Conservation (phyloP, 2,888 invertebrate genomes). For the Caenorhabditis sulstoni region DNA sequence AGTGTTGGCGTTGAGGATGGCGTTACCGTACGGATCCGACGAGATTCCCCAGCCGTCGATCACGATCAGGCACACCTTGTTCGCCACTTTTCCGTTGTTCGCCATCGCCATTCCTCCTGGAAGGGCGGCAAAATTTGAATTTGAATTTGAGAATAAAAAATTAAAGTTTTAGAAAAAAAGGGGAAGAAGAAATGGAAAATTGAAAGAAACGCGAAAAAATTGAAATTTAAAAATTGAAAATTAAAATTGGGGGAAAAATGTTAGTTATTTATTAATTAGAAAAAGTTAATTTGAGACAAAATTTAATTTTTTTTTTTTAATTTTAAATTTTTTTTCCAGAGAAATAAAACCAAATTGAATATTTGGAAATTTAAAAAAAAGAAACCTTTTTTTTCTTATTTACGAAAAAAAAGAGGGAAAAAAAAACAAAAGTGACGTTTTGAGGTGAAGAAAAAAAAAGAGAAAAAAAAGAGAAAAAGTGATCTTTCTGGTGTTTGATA, state of each 20-base stretch:
- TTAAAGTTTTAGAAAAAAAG: slow-evolving; percentile 1
- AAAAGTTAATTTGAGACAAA: not conserved
- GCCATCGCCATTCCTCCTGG: slow-evolving; percentile 63
- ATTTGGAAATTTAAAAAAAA: too few species aligned
- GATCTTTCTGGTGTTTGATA: not conserved
- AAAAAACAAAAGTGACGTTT: not conserved
- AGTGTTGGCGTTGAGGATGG: slow-evolving; percentile 81
- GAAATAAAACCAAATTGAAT: too few species aligned
- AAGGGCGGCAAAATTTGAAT: slow-evolving; percentile 1
- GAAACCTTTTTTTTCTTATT: not conserved
- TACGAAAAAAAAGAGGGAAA: slow-evolving; percentile 7
- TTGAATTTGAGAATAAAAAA: not conserved
- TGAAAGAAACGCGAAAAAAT: not conserved
- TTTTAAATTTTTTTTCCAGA: not conserved
- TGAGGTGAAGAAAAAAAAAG: not conserved
- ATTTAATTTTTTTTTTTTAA: slow-evolving; percentile 12
- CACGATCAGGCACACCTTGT: slow-evolving; percentile 81
- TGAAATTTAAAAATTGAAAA: too few species aligned
- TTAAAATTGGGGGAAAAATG: not conserved
- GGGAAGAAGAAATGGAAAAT: not conserved
- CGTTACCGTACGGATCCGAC: slow-evolving; percentile 81
- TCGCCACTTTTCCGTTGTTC: slow-evolving; percentile 70
- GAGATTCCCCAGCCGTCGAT: slow-evolving; percentile 82
- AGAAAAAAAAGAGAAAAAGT: not conserved
- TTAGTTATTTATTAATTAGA: too few species aligned